These are phyloP conservation scores for Macrotis lagotis DNA, from an alignment of 2,113 vertebrate genomes.

Conservation along the genomic window DNA sequence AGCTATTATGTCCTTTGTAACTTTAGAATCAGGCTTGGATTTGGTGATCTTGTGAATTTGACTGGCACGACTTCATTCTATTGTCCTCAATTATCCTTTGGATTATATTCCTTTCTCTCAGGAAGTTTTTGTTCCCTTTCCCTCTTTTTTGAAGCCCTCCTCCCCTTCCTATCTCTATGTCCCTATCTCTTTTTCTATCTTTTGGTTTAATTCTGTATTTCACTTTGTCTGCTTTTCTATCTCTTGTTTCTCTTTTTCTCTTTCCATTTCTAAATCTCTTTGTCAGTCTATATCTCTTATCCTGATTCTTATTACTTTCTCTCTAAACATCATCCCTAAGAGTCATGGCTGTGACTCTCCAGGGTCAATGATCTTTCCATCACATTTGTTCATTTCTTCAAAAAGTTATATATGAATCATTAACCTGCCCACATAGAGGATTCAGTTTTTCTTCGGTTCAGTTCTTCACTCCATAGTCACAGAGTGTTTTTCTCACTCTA, in stretches of 20 bases:
- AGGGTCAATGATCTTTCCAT: background rate
- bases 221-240: background rate
- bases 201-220: background rate
- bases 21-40: background rate
- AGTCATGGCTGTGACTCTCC: background rate
- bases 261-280: no score
- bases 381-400: background rate
- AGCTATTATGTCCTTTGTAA: background rate
- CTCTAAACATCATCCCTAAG: background rate
- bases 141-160: background rate
- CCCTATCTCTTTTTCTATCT: background rate
- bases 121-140: background rate
- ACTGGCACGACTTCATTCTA: background rate
- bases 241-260: background rate
- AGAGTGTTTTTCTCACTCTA: background rate
- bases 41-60: background rate
- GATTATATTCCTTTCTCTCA: background rate
- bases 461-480: background rate
- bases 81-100: background rate
- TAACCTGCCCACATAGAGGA: background rate
- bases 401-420: background rate
- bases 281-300: background rate
- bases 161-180: background rate
- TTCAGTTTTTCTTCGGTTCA: background rate
- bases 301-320: background rate